phyloP scores from a whole-genome alignment of 2,113 vertebrate species.

The Coregonus clupeaformis region DNA sequence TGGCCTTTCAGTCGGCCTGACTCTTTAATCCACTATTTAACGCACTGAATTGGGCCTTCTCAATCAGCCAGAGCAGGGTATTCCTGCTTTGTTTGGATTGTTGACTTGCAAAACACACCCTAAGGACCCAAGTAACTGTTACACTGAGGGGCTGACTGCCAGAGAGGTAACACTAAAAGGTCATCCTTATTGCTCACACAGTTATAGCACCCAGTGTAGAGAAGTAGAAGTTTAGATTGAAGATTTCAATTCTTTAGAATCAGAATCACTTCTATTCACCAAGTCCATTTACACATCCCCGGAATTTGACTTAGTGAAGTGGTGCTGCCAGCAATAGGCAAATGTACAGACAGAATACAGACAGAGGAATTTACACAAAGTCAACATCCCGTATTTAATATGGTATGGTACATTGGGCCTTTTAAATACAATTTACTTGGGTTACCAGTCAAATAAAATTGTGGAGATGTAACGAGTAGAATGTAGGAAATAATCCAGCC shows the following conservation, averaged over 20 bases:
- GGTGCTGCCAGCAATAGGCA: no score
- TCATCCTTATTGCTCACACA: conserved; percentile 10
- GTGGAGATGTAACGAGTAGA: background rate
- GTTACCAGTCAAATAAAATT: background rate
- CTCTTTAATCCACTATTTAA: conserved; percentile 58
- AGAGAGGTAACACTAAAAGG: conserved; percentile 43
- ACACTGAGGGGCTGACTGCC: conserved; percentile 18
- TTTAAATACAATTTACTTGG: background rate
- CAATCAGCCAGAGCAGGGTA: conserved; percentile 24
- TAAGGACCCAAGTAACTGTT: conserved; percentile 12
- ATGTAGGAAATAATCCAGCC: background rate
- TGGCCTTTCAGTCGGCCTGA: conserved; percentile 47
- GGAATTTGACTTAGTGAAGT: no score
- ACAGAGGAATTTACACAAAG: no score
- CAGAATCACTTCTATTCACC: no score
- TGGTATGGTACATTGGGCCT: background rate
- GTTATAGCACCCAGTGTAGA: background rate
- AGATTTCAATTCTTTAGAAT: background rate
- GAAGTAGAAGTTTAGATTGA: background rate
- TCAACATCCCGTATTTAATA: background rate
- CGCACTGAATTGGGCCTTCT: conserved; percentile 41
- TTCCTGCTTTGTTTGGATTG: conserved; percentile 43
- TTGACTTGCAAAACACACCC: conserved; percentile 54
- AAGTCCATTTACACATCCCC: no score
- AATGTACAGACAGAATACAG: no score